phyloP scores from a whole-genome alignment of 2,888 invertebrate species.

The Schizotus pectinicornis region DNA sequence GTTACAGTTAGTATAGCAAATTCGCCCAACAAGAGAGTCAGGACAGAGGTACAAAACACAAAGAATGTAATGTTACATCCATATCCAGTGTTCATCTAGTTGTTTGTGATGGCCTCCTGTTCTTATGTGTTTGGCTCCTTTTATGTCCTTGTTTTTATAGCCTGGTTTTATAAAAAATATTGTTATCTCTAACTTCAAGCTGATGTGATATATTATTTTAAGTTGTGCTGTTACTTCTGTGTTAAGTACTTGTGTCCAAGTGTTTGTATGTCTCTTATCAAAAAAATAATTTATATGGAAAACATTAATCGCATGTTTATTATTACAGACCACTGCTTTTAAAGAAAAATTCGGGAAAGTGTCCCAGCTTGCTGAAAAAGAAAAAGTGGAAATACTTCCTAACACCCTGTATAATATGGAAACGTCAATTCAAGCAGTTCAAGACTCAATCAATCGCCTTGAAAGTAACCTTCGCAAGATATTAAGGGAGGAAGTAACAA shows the following conservation, averaged over 20 bases:
- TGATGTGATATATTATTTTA: conserved; percentile 17
- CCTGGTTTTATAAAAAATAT: conserved; percentile 18
- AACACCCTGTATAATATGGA: conserved; percentile 12
- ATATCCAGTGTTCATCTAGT: conserved; percentile 10
- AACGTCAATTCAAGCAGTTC: conserved; percentile 16
- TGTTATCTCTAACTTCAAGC: conserved; percentile 14
- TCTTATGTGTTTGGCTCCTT: conserved; percentile 11
- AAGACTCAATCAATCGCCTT: conserved; percentile 15
- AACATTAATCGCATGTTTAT: conserved; percentile 16
- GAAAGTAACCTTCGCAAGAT: too few relatives aligned
- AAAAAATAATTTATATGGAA: conserved; percentile 13
- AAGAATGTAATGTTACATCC: conserved; percentile 11
- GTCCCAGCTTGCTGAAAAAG: conserved; percentile 6
- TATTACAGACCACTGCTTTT: conserved; percentile 14
- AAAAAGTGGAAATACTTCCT: conserved; percentile 9
- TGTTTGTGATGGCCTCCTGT: conserved; percentile 10
- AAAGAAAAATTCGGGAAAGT: conserved; percentile 11
- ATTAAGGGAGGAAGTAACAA: neutral
- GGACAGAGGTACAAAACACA: conserved; percentile 8
- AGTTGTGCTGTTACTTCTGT: conserved; percentile 13
- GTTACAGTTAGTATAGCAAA: conserved; percentile 14
- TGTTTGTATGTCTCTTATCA: conserved; percentile 18
- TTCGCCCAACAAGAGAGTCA: conserved; percentile 16
- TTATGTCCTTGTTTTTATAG: conserved; percentile 10
- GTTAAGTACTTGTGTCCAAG: conserved; percentile 14